A percentile compares a stretch with the other conserved stretches of the same genome.
Evolutionary conservation across 2,888 invertebrate species (phyloP).

Genomic region (Callimorpha dominula): DNA sequence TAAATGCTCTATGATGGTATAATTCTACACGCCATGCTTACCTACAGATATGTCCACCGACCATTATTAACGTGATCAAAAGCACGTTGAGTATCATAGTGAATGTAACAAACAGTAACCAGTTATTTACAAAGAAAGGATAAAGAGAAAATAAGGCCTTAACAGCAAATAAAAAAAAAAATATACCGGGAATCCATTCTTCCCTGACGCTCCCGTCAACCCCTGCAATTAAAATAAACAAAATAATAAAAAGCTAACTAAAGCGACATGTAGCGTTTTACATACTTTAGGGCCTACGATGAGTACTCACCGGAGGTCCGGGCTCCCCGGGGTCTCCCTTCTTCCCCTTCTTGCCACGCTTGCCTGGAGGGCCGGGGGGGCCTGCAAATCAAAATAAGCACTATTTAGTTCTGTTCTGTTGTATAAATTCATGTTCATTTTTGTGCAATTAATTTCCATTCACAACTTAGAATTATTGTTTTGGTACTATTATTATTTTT

Average conservation of each 20-base stretch:
- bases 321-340: slow-evolving; percentile 94
- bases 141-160: slow-evolving; percentile 37
- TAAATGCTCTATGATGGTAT: neutral
- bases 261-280: neutral
- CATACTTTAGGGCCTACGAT: neutral
- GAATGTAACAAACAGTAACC: neutral
- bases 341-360: slow-evolving; percentile 95
- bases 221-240: slow-evolving; percentile 87
- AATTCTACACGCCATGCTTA: neutral
- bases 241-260: slow-evolving; percentile 55
- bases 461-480: too few relatives aligned
- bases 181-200: slow-evolving; percentile 96
- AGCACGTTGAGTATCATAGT: neutral
- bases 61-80: neutral
- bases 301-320: slow-evolving; percentile 91
- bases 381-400: slow-evolving; percentile 83
- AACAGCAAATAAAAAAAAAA: slow-evolving; percentile 65
- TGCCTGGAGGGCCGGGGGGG: slow-evolving; percentile 94
- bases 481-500: too few relatives aligned
- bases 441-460: neutral
- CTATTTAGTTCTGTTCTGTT: neutral
- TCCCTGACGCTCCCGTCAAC: slow-evolving; percentile 92
- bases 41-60: neutral
- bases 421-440: neutral
- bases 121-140: slow-evolving; percentile 41